Percentiles rank a stretch among this genome's conserved stretches.
phyloP scores from a whole-genome alignment of 2,113 vertebrate genomes.

The Bambusicola thoracicus region DNA sequence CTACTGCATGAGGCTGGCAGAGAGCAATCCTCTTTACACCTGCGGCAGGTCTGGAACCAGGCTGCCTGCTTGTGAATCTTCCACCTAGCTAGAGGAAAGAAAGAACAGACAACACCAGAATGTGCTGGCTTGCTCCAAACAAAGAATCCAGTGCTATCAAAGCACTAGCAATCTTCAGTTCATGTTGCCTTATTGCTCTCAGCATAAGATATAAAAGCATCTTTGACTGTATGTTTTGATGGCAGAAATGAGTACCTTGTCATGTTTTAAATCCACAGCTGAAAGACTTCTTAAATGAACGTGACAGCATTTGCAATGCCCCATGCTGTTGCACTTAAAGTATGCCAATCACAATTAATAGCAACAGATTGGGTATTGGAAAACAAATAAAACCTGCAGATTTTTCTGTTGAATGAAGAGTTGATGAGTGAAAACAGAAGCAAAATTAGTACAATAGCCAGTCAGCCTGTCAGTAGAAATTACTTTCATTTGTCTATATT shows the following conservation, averaged over 20 bases:
- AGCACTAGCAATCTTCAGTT: not conserved
- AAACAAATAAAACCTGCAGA: slow-evolving; percentile 63
- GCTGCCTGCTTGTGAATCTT: not conserved
- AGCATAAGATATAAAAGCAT: not conserved
- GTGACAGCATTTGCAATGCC: slow-evolving; percentile 42
- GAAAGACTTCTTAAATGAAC: slow-evolving; percentile 52
- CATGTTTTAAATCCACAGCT: slow-evolving; percentile 45
- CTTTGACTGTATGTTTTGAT: slow-evolving; percentile 33
- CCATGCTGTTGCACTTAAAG: slow-evolving; percentile 17
- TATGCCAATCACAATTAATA: slow-evolving; percentile 71
- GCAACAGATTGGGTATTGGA: slow-evolving; percentile 54
- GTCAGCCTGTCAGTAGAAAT: slow-evolving; percentile 77
- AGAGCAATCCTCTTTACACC: not conserved
- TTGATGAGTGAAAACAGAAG: slow-evolving; percentile 50
- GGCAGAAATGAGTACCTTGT: slow-evolving; percentile 52
- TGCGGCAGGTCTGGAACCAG: not conserved
- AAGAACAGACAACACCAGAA: not conserved
- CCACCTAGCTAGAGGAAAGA: not conserved
- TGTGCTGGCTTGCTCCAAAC: not conserved
- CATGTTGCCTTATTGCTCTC: not conserved
- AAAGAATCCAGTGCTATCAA: not conserved
- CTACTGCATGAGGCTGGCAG: too few relatives aligned
- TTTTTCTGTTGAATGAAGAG: slow-evolving; percentile 39
- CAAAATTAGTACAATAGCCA: slow-evolving; percentile 53
- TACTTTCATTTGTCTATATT: slow-evolving; percentile 64